Percentiles rank a stretch among this genome's conserved stretches.
Conservation (phyloP, 2,797 vertebrate genomes). For the Remorina albescens region DNA sequence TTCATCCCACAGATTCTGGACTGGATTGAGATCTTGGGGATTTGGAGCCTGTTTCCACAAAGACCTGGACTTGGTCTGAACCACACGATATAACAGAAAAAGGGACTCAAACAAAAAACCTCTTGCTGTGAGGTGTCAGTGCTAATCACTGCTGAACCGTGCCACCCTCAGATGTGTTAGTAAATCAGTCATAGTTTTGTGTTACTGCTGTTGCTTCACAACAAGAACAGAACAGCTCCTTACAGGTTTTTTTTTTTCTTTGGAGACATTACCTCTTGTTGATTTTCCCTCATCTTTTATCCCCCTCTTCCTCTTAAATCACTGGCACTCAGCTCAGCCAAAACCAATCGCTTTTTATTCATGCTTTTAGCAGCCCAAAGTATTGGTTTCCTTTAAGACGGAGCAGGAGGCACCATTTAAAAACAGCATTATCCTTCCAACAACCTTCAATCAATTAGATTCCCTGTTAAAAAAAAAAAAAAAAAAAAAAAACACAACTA, state of each 20-base stretch:
- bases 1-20: too few relatives aligned
- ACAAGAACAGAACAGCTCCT: conserved; percentile 47
- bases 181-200: conserved; percentile 46
- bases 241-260: conserved; percentile 5
- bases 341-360: conserved; percentile 72
- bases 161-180: conserved; percentile 6
- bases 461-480: conserved; percentile 59
- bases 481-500: conserved; percentile 64
- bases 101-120: too few relatives aligned
- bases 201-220: conserved; percentile 18
- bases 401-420: conserved; percentile 60
- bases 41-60: too few relatives aligned
- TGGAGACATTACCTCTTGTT: neutral
- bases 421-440: conserved; percentile 81
- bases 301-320: conserved; percentile 50
- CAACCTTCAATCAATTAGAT: conserved; percentile 84
- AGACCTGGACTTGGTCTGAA: too few relatives aligned
- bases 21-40: too few relatives aligned
- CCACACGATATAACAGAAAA: too few relatives aligned
- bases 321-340: conserved; percentile 60
- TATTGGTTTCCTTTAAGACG: conserved; percentile 72
- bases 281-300: conserved; percentile 58
- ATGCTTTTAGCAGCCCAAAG: conserved; percentile 67
- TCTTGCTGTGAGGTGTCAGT: too few relatives aligned
- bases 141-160: too few relatives aligned